Percentiles rank a stretch among this genome's conserved stretches.
Conservation (phyloP, 2,113 vertebrate genomes). For the Nymphicus hollandicus region DNA sequence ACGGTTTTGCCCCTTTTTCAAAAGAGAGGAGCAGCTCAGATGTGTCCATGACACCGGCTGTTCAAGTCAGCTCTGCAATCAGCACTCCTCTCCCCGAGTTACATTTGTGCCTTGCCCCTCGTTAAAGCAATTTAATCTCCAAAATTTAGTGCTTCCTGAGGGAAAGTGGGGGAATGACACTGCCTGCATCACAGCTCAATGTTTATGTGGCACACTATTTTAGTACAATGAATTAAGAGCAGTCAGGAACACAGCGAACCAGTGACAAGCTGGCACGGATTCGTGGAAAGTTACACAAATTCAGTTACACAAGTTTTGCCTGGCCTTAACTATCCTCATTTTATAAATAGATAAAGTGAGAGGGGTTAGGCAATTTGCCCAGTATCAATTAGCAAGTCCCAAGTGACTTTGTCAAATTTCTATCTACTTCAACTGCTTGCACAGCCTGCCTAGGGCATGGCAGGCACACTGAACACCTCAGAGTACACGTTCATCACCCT, state of each 20-base stretch:
- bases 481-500: rapidly evolving
- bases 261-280: constrained; percentile 63
- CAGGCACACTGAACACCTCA: rapidly evolving
- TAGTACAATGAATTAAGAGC: constrained; percentile 50
- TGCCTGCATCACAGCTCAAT: neutral
- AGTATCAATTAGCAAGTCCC: constrained; percentile 55
- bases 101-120: neutral
- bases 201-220: constrained; percentile 46
- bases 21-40: neutral
- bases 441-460: rapidly evolving
- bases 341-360: constrained; percentile 61
- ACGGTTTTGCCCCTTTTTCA: rapidly evolving
- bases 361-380: constrained; percentile 36
- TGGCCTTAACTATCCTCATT: constrained; percentile 46
- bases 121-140: neutral
- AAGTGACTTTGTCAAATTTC: constrained; percentile 7
- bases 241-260: constrained; percentile 52
- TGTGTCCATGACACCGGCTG: rapidly evolving
- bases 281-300: constrained; percentile 68
- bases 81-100: rapidly evolving
- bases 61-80: rapidly evolving
- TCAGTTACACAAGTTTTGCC: constrained; percentile 62
- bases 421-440: neutral
- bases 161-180: neutral
- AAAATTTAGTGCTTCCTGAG: neutral